Evolutionary conservation across 2,888 invertebrate genomes (phyloP).

Genomic region (Lasioglossum figueresi): DNA sequence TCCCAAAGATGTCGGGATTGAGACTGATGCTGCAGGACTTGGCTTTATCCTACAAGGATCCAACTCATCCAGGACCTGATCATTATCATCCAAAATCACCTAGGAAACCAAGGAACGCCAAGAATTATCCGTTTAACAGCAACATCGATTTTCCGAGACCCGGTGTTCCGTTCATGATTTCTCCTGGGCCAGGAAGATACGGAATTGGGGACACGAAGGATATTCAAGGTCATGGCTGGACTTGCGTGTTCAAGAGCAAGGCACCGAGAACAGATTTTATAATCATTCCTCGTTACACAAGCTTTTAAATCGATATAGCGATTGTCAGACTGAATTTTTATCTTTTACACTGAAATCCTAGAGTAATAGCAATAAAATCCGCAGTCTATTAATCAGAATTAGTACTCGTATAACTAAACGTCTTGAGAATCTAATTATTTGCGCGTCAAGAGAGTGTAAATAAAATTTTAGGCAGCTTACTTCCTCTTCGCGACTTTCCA

Average conservation of each 20-base stretch:
- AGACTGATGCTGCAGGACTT: constrained; percentile 85
- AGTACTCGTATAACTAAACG: too few relatives aligned
- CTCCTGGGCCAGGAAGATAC: constrained; percentile 72
- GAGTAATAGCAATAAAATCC: too few relatives aligned
- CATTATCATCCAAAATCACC: constrained; percentile 77
- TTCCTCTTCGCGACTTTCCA: neutral
- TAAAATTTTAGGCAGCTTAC: constrained; percentile 12
- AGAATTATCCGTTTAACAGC: constrained; percentile 62
- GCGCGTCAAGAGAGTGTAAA: neutral
- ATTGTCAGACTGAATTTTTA: too few relatives aligned
- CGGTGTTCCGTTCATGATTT: constrained; percentile 10
- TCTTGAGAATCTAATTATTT: neutral
- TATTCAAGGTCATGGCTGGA: constrained; percentile 71
- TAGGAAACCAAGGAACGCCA: constrained; percentile 23
- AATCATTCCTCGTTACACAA: constrained; percentile 28
- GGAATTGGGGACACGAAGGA: constrained; percentile 23
- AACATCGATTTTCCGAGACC: constrained; percentile 50
- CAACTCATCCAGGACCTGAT: constrained; percentile 85
- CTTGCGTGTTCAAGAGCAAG: constrained; percentile 69
- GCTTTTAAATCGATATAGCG: constrained; percentile 30
- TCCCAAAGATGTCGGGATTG: constrained; percentile 82
- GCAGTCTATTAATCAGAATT: neutral
- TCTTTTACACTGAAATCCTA: too few relatives aligned
- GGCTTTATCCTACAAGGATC: constrained; percentile 84
- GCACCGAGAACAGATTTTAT: constrained; percentile 49